These are phyloP conservation scores for Denticeps clupeoides DNA, from an alignment of 2,797 vertebrate genomes.

Conservation along the genomic window DNA sequence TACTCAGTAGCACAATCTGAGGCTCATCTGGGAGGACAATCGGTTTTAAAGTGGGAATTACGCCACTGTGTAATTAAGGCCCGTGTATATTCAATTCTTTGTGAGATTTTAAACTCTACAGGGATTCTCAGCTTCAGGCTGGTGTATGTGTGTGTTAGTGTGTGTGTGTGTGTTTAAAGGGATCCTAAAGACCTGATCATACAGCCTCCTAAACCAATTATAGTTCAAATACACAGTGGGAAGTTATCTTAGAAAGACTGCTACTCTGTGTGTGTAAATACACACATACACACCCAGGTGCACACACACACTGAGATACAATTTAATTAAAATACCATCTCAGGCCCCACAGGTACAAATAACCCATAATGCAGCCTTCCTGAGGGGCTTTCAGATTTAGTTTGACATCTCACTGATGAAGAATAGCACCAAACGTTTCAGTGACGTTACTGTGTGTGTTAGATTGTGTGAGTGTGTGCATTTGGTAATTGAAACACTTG, in stretches of 20 bases:
- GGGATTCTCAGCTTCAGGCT: background rate
- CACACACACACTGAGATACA: background rate
- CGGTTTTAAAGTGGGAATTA: background rate
- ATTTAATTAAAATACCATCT: conserved; percentile 27
- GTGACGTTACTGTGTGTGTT: too few species aligned
- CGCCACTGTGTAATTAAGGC: background rate
- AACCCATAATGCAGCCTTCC: conserved; percentile 34
- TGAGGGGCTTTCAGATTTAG: conserved; percentile 35
- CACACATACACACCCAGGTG: background rate
- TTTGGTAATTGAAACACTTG: too few species aligned
- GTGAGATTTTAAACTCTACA: background rate
- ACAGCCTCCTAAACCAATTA: background rate
- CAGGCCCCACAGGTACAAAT: conserved; percentile 39
- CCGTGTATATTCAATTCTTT: background rate
- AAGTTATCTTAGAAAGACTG: too few species aligned
- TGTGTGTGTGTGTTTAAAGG: background rate
- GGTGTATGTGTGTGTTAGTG: background rate
- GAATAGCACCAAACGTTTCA: too few species aligned
- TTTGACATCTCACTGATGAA: conserved; percentile 18
- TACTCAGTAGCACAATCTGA: conserved; percentile 22
- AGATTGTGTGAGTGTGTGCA: too few species aligned
- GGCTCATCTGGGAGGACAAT: background rate
- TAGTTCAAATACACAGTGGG: background rate
- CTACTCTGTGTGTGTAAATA: too few species aligned
- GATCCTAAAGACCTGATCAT: background rate